These are phyloP conservation scores for Melitaea cinxia DNA, from an alignment of 1,140 invertebrate genomes.

Conservation along the genomic window DNA sequence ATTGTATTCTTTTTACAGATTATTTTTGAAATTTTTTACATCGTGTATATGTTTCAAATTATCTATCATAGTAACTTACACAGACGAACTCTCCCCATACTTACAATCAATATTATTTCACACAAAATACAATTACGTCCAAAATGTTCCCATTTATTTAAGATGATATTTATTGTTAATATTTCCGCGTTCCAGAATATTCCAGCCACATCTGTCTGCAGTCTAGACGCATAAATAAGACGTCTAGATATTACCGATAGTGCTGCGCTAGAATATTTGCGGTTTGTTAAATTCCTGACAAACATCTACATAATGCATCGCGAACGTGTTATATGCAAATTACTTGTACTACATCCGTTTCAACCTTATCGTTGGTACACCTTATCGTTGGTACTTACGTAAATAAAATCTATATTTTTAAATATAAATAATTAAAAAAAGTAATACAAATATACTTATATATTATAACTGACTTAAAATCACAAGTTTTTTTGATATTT, in stretches of 20 bases:
- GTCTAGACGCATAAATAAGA: conserved; percentile 47
- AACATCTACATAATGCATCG: conserved; percentile 1
- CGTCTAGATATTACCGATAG: conserved; percentile 20
- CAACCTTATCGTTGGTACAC: background rate
- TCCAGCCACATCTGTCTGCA: conserved; percentile 13
- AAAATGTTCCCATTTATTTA: too few species aligned
- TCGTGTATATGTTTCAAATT: background rate
- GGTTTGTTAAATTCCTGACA: background rate
- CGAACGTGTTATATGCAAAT: background rate
- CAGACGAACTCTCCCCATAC: too few species aligned
- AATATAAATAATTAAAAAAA: too few species aligned
- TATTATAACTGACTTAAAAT: too few species aligned
- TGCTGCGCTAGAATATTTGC: conserved; percentile 11
- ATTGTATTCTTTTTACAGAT: too few species aligned
- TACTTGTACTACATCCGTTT: background rate
- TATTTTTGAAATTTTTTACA: too few species aligned
- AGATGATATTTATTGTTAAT: background rate
- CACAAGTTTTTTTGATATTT: too few species aligned
- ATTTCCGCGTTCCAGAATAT: conserved; percentile 9
- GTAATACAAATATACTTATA: too few species aligned
- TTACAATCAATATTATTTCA: too few species aligned
- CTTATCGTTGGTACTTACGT: too few species aligned
- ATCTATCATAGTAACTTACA: background rate
- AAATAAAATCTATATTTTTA: too few species aligned
- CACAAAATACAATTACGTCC: too few species aligned